A percentile compares a stretch with the other conserved stretches of the same genome.
These are phyloP conservation scores for Acrocephalus arundinaceus DNA, from an alignment of 2,113 vertebrate species.

Conservation along the genomic window DNA sequence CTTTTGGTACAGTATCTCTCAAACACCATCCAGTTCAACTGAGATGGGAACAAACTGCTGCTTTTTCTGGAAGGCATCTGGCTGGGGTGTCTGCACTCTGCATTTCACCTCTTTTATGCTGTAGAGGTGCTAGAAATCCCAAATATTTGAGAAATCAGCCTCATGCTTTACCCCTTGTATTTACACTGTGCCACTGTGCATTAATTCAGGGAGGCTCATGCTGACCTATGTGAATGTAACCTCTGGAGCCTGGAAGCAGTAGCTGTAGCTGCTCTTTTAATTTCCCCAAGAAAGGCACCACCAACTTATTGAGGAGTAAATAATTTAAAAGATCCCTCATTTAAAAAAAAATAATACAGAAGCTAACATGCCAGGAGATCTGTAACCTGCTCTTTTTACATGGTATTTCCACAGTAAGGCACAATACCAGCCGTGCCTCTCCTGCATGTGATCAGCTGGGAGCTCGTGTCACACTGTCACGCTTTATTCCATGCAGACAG, in stretches of 20 bases:
- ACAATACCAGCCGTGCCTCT: not conserved
- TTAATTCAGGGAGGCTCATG: not conserved
- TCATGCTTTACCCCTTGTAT: not conserved
- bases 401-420: not conserved
- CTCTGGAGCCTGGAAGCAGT: not conserved
- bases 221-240: not conserved
- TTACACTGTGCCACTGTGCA: not conserved
- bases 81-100: fast-evolving
- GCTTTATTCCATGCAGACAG: not conserved
- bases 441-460: not conserved
- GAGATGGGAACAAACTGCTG: not conserved
- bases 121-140: not conserved
- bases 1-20: not conserved
- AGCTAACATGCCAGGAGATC: not conserved
- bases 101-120: not conserved
- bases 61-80: not conserved
- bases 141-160: constrained; percentile 4
- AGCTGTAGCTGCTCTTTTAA: not conserved
- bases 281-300: not conserved
- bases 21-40: not conserved
- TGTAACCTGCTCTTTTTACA: not conserved
- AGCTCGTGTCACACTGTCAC: not conserved
- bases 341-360: not conserved
- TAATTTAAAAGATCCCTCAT: not conserved
- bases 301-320: not conserved